Evolutionary conservation across 2,888 invertebrate genomes (phyloP), one percentile per base, ranked within the genome.

Genomic region (Lingula anatina): DNA sequence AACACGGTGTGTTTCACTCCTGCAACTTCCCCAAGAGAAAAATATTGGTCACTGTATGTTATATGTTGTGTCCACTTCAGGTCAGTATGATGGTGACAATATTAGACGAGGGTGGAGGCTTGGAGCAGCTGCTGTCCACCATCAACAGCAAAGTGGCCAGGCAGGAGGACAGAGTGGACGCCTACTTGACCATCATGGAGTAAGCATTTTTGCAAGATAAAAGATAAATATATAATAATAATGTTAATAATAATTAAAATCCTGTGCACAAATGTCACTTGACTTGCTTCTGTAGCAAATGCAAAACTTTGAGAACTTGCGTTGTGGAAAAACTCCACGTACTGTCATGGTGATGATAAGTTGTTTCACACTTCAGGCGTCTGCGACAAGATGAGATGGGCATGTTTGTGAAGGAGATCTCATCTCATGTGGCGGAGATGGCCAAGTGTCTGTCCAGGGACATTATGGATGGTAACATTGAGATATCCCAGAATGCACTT

Each of bases 371-470:
- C 21, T 25, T 35, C 54, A 60, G 60, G 9, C 56, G 60, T 27
- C 51, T 66, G 26, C 52, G 47, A 35, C 60, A 58, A 25, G 58
- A 59, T 41, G 59, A 62, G 36, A 48, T 63, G n/a, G 60, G 56
- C 12, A 38, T 62, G 7, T 59, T 61, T 45, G 55, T 53, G 27
- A 44, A 56, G 25, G 66, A 65, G 44, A 50, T 65, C 5, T 44
- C 51, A 1, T 56, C 57, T 36, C 53, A 63, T 38, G 52, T 55
- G 5, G 50, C 40, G 5, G 46, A 50, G 2, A 51, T 63, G 12
- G 38, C 60, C 25, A 37, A 49, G 5, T 51, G 63, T 7, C 45
- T 63, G 25, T 48, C 55, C 37, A 49, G 28, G 7, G 65, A 67
- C 55, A 50, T 62, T 9, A 12, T 37, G 20, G 37, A 49, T n/a